Evolutionary conservation across 2,888 invertebrate species (phyloP), one percentile per base, ranked within the genome.

Genomic region (Chironomus tentans): DNA sequence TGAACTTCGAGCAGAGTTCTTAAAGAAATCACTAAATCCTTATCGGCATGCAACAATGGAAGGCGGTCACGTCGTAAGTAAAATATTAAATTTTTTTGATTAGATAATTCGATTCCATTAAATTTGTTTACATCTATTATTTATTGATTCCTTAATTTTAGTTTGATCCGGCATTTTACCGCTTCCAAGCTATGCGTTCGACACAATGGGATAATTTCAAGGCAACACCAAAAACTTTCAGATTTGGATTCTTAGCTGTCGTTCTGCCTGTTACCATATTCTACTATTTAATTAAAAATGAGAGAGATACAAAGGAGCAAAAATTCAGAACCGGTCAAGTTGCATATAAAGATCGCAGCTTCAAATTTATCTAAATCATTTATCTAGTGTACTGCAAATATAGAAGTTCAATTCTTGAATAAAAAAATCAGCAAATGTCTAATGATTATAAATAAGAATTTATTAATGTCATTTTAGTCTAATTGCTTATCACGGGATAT

Each of bases 401-500:
- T 38, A 38, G 38, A 38, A 38, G 38, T 38, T 38, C 38, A 38
- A 38, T 38, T 38, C 38, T 38, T 38, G 38, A 38, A 38, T 38
- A 38, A 38, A 38, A 38, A 38, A 38, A 38, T 10, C 38, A 38
- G 38, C 38, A 38, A 38, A 38, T 38, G 38, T 38, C 4, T 38
- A 38, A 38, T 38, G 38, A 38, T 38, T 38, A 38, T 38, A 38
- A 38, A 38, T 38, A 38, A 1, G 10, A 38, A 38, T 38, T 38
- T 38, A 38, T 38, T 38, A 38, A 10, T 38, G 87, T 89, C 38
- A 38, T 38, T 93, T 79, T 95, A 94, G 85, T 97, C 97, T 78
- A 96, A 85, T 80, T 94, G 92, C 82, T 96, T 97, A 82, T 97
- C 97, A 80, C 97, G 87, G 3, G 91, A 87, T 79, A 97, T 92